These are phyloP conservation scores for Notoglanidium macrostoma DNA, from an alignment of 2,797 vertebrate genomes.

Conservation along the genomic window DNA sequence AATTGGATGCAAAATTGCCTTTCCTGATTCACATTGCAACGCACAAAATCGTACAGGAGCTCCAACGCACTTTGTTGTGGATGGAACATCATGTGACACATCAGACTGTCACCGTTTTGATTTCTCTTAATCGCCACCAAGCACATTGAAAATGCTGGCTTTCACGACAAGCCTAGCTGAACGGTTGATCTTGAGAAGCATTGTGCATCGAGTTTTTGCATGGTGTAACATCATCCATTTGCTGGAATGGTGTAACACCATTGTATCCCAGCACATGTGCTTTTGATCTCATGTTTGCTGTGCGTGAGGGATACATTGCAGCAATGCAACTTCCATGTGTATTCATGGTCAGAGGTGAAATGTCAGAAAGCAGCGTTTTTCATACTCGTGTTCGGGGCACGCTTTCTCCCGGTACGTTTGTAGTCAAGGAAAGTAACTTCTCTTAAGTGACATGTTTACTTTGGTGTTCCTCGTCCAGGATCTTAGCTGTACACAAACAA, in stretches of 20 bases:
- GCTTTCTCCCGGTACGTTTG: not conserved
- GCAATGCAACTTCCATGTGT: constrained; percentile 8
- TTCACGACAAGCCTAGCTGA: not conserved
- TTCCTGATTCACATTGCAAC: not conserved
- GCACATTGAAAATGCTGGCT: not conserved
- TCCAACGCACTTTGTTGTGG: not conserved
- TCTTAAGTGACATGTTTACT: not conserved
- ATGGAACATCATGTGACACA: not conserved
- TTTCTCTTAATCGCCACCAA: not conserved
- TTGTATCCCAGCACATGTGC: constrained; percentile 26
- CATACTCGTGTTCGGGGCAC: not conserved
- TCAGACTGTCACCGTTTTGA: not conserved
- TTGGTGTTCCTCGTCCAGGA: not conserved
- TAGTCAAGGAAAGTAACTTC: not conserved
- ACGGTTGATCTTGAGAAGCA: not conserved
- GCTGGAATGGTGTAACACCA: constrained; percentile 1
- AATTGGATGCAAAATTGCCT: not conserved
- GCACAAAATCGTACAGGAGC: not conserved
- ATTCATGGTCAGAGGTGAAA: constrained; percentile 9
- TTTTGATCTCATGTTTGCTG: constrained; percentile 13
- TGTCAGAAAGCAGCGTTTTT: not conserved
- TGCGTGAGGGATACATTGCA: constrained; percentile 19
- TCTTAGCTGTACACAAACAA: not conserved
- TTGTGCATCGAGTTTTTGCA: not conserved
- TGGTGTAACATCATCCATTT: constrained; percentile 13